These are phyloP conservation scores for Papilio glaucus DNA, from an alignment of 1,140 invertebrate genomes.

Conservation along the genomic window DNA sequence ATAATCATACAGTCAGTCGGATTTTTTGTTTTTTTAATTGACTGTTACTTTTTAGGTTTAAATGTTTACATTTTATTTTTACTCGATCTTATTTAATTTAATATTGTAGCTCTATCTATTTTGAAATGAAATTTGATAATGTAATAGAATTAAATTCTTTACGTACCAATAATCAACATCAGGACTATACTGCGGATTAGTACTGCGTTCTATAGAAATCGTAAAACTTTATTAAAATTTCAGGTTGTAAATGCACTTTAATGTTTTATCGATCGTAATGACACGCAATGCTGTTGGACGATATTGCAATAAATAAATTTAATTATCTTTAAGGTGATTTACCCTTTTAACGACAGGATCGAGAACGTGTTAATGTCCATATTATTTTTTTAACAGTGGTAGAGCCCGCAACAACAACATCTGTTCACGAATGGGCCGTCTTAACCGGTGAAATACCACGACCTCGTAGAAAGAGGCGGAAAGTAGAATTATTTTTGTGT, in stretches of 20 bases:
- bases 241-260: slow-evolving; percentile 55
- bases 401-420: too few species aligned
- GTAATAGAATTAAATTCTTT: neutral
- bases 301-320: slow-evolving; percentile 17
- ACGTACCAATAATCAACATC: slow-evolving; percentile 44
- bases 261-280: slow-evolving; percentile 46
- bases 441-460: too few species aligned
- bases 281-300: slow-evolving; percentile 16
- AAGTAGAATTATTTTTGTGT: too few species aligned
- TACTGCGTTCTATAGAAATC: slow-evolving; percentile 64
- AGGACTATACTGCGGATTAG: slow-evolving; percentile 59
- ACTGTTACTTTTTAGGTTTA: too few species aligned
- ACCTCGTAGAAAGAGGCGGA: too few species aligned
- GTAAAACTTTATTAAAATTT: slow-evolving; percentile 73
- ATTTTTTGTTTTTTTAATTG: too few species aligned
- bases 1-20: too few species aligned
- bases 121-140: neutral
- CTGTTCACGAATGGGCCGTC: too few species aligned
- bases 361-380: neutral
- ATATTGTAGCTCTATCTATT: neutral
- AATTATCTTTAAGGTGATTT: slow-evolving; percentile 1
- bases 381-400: neutral
- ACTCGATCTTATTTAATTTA: too few species aligned
- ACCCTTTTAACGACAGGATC: neutral
- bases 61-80: too few species aligned